Evolutionary conservation across 1,140 invertebrate genomes (phyloP), one percentile per base, ranked within the genome.

Genomic region (Pogonomyrmex californicus): DNA sequence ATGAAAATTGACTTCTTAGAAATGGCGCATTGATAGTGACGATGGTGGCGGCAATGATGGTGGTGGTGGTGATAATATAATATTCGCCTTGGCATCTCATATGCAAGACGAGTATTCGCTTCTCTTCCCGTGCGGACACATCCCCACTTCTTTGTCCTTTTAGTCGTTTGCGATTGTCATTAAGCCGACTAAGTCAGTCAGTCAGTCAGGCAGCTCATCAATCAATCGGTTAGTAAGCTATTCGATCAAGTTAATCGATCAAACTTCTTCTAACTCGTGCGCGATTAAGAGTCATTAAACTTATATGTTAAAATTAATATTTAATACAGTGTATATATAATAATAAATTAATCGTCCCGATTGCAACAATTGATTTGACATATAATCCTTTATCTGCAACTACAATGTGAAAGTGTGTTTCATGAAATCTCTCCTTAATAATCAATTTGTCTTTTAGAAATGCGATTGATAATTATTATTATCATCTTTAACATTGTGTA

Each of bases 191-290:
- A 66, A 54, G 68, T 33, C 58, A 87, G 47, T 76, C 73, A 87
- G 87, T 85, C 81, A 90, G 76, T 88, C 78, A 82, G 85, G 49
- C 60, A 77, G 86, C 77, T 85, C 87, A 79, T 86, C 76, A 85
- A 77, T 90, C 79, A 83, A 68, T 86, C 47, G 91, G 56, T 91
- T 79, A 91, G 75, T 90, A 66, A 71, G 49, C 70, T 78, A 88
- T 71, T 85, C 9, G 30, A 41, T 56, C 33, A 54, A 58, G n/a
- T 77, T 17, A 82, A 70, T 83, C 54, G 12, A 75, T 87, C 2
- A 17, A 78, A 47, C 17, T 54, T 36, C 33, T 63, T 62, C 2
- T 2, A 81, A n/a, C 70, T 33, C 2, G 23, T 14, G 6, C 10
- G 23, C 1, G 0, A 41, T 17, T 17, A 23, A 56, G 38, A 76